A percentile compares a stretch with the other conserved stretches of the same genome.
Conservation (phyloP, 2,888 invertebrate genomes). For the Agriopis leucophaearia region DNA sequence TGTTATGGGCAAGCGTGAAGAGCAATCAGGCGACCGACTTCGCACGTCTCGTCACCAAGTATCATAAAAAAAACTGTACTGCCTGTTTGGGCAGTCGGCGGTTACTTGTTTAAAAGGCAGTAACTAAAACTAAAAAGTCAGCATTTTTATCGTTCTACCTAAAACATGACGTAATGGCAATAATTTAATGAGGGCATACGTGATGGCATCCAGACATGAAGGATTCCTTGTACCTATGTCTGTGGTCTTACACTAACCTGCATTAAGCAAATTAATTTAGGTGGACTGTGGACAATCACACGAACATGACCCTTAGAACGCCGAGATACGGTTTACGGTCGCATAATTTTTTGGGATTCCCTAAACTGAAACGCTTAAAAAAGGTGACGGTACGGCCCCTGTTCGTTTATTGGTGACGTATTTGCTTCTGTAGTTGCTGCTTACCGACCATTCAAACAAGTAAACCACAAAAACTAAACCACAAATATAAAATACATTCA, state of each 20-base stretch:
- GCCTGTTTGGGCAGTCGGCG: not conserved
- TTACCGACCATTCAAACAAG: not conserved
- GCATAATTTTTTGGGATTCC: no score
- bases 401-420: not conserved
- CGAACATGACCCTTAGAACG: no score
- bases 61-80: not conserved
- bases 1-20: no score
- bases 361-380: not conserved
- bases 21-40: no score
- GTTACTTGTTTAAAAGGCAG: not conserved
- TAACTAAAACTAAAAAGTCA: not conserved
- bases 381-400: no score
- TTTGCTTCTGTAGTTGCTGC: not conserved
- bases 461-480: not conserved
- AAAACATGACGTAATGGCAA: constrained; percentile 3
- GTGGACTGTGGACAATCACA: no score
- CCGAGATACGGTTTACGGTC: no score
- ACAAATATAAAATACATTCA: not conserved
- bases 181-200: not conserved
- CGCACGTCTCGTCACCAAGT: no score
- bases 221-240: not conserved
- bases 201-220: not conserved
- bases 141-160: not conserved
- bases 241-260: no score
- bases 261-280: no score